Conservation (phyloP, 2,888 invertebrate genomes). For the Catocala sponsa region DNA sequence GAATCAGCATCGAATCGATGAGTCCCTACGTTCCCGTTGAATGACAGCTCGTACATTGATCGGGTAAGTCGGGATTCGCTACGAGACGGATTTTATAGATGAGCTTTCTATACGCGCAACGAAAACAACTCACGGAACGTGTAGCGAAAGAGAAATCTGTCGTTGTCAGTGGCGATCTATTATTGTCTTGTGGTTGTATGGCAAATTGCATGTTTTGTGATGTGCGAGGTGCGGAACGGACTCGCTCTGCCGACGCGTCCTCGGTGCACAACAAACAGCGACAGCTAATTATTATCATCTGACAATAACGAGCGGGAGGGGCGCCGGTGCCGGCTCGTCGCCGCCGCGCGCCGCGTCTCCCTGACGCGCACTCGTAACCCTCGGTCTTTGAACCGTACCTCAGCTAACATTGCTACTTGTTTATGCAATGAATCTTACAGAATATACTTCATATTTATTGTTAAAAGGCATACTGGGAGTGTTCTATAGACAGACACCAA, state of each 20-base stretch:
- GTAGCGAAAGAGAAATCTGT: constrained; percentile 55
- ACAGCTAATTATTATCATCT: constrained; percentile 53
- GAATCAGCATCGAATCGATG: constrained; percentile 69
- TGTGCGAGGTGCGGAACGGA: constrained; percentile 17
- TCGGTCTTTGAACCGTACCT: constrained; percentile 77
- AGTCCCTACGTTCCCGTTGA: constrained; percentile 66
- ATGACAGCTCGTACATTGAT: constrained; percentile 81
- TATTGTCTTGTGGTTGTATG: constrained; percentile 35
- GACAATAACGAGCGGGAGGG: constrained; percentile 49
- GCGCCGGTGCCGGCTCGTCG: constrained; percentile 47
- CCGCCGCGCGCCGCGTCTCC: constrained; percentile 46
- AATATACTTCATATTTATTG: constrained; percentile 40
- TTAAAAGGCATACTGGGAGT: constrained; percentile 1
- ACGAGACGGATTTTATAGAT: constrained; percentile 26
- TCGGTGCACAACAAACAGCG: constrained; percentile 49
- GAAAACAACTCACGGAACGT: constrained; percentile 38
- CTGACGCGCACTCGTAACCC: constrained; percentile 55
- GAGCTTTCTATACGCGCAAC: constrained; percentile 40
- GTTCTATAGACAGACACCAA: no score
- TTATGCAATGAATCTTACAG: constrained; percentile 64
- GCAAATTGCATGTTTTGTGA: constrained; percentile 35
- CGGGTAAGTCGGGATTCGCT: constrained; percentile 71
- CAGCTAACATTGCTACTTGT: constrained; percentile 61
- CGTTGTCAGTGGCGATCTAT: constrained; percentile 46
- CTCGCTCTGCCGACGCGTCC: constrained; percentile 19